Evolutionary conservation across 2,888 invertebrate genomes (phyloP), one percentile per base, ranked within the genome.

Genomic region (Heliconius sara): DNA sequence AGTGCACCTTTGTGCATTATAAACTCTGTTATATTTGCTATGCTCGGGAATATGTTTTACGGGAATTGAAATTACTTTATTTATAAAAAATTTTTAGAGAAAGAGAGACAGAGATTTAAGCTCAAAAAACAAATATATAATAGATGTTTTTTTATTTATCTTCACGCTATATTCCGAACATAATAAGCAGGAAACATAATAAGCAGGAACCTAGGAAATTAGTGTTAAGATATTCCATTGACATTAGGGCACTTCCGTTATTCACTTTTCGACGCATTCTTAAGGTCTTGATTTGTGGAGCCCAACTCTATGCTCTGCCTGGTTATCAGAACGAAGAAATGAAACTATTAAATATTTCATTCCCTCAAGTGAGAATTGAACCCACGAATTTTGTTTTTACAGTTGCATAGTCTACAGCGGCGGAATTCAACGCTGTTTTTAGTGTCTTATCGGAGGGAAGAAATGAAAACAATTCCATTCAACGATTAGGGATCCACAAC

Each of bases 1-100:
- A 80, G 80, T 77, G 79, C 76, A 71, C 77, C 63, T 66, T 67
- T 52, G 34, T 68, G 63, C 71, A 39, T 76, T 52, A 73, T 34
- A 7, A 4, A 30, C 47, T 19, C 47, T 22, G 19, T 22, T 47
- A 43, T 13, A 22, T 13, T 47, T 27, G 25, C 5, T 65, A 43
- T 19, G 9, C 22, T 47, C 12, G 30, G 47, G 60, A 30, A 66
- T 22, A 43, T 75, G 16, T 66, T 73, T 43, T 39, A 27, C 65
- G 43, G 43, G n/a, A 25, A 19, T 27, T 34, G 3, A 22, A 22
- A 34, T 39, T 39, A 39, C 39, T 39, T 39, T 39, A 39, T 39
- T 39, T 39, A 39, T 39, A 10, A 39, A 39, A 39, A 10, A 34
- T 34, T 9, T 34, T 34, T 34, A 34, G 34, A 34, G 34, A 34